Evolutionary conservation across 23 tunicate genomes (phyloP).

Genomic region (Styela plicata): DNA sequence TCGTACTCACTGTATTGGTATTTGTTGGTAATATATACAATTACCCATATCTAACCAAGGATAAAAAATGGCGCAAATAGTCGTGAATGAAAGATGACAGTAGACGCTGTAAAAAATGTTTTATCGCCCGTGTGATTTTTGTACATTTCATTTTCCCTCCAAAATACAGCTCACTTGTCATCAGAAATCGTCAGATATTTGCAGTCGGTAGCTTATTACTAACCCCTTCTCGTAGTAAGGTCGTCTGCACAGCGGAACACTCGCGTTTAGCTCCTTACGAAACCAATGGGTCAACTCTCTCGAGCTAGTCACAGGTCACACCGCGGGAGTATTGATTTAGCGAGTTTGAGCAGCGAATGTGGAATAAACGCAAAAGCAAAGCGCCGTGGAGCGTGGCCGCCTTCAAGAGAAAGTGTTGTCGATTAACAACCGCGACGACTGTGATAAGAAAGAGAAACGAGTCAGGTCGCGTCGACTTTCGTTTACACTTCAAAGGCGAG

Average conservation of each 20-base stretch:
- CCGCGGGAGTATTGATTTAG: neutral
- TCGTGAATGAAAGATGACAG: too few species aligned
- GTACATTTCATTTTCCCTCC: neutral
- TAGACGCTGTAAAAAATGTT: too few species aligned
- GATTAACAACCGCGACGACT: neutral
- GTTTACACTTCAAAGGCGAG: neutral
- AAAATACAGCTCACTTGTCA: neutral
- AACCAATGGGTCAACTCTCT: neutral
- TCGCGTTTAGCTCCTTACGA: too few species aligned
- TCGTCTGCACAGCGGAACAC: too few species aligned
- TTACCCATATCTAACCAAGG: too few species aligned
- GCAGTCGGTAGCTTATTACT: neutral
- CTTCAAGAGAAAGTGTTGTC: neutral
- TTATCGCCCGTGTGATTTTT: neutral
- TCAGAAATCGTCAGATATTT: neutral
- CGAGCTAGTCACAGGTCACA: neutral
- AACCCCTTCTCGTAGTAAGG: too few species aligned
- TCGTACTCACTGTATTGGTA: too few species aligned
- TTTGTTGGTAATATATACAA: too few species aligned
- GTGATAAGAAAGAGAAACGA: neutral
- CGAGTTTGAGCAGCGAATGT: neutral
- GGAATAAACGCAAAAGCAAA: neutral
- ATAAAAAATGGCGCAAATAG: too few species aligned
- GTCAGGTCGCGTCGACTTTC: neutral
- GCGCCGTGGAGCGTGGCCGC: neutral